These are phyloP conservation scores for Urocynchramus pylzowi DNA, from an alignment of 2,113 vertebrate genomes.

Conservation along the genomic window DNA sequence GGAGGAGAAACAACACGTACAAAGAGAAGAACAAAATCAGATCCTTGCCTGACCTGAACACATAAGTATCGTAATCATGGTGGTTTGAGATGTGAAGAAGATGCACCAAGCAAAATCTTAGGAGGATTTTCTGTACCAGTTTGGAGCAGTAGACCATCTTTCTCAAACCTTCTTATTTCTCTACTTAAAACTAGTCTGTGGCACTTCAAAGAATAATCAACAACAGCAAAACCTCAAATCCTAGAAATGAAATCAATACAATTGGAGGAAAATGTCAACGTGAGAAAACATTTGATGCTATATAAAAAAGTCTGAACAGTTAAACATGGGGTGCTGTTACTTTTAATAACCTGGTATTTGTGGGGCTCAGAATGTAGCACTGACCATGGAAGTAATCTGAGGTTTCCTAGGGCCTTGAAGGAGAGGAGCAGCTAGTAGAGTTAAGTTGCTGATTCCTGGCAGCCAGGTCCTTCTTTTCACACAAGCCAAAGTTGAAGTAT, in stretches of 20 bases:
- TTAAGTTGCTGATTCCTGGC: not conserved
- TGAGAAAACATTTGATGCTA: not conserved
- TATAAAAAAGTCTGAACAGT: not conserved
- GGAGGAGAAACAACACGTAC: rapidly evolving
- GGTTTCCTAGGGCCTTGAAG: not conserved
- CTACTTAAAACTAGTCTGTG: not conserved
- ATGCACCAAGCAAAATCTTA: not conserved
- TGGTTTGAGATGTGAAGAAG: not conserved
- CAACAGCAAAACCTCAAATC: not conserved
- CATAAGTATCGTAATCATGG: not conserved
- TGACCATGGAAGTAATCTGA: not conserved
- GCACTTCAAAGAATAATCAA: not conserved
- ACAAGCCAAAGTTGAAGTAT: not conserved
- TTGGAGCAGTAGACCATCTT: not conserved
- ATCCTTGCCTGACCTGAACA: not conserved
- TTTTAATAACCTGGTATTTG: not conserved
- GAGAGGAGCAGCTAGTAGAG: not conserved
- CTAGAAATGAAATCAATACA: not conserved
- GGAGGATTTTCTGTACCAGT: not conserved
- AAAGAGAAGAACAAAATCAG: not conserved
- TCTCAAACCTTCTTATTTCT: not conserved
- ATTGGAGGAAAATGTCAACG: not conserved
- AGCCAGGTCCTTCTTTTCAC: not conserved
- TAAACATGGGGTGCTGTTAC: not conserved
- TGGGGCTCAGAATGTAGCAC: not conserved